These are phyloP conservation scores for Spialia ferax DNA, from an alignment of 2,888 invertebrate species.

Conservation along the genomic window DNA sequence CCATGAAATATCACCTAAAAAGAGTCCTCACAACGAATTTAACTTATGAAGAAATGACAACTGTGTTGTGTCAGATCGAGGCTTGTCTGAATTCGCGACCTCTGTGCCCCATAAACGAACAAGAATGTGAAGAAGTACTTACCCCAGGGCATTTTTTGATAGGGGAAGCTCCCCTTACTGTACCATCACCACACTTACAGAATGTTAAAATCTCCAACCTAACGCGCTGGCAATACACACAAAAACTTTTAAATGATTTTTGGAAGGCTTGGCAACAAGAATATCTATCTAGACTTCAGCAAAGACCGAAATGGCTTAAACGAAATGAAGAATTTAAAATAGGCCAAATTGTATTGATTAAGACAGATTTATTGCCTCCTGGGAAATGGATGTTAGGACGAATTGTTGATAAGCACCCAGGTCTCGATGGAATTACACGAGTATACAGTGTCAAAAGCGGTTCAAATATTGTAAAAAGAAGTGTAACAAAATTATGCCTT, in stretches of 20 bases:
- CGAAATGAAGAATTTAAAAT: constrained; percentile 38
- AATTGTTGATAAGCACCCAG: not conserved
- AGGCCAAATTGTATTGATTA: constrained; percentile 41
- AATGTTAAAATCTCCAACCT: not conserved
- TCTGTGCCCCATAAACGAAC: not conserved
- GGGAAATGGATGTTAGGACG: constrained; percentile 24
- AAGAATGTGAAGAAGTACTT: constrained; percentile 14
- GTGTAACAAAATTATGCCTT: too few species aligned
- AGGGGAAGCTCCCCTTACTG: constrained; percentile 20
- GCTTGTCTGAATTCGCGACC: constrained; percentile 20
- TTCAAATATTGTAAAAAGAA: too few species aligned
- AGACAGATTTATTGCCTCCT: constrained; percentile 39
- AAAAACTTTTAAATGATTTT: constrained; percentile 40
- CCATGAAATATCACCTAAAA: constrained; percentile 41
- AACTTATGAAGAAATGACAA: constrained; percentile 43
- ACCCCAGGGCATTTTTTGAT: constrained; percentile 7
- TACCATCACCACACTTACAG: not conserved
- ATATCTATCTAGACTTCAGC: constrained; percentile 41
- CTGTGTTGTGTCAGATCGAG: constrained; percentile 38
- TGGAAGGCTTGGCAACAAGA: constrained; percentile 44
- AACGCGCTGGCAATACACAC: constrained; percentile 22
- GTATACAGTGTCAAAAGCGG: too few species aligned
- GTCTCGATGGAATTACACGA: not conserved
- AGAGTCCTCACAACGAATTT: constrained; percentile 39
- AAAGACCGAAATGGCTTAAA: constrained; percentile 44